A percentile compares a stretch with the other conserved stretches of the same genome.
Conservation (phyloP, 2,113 vertebrate species). For the Channa argus region DNA sequence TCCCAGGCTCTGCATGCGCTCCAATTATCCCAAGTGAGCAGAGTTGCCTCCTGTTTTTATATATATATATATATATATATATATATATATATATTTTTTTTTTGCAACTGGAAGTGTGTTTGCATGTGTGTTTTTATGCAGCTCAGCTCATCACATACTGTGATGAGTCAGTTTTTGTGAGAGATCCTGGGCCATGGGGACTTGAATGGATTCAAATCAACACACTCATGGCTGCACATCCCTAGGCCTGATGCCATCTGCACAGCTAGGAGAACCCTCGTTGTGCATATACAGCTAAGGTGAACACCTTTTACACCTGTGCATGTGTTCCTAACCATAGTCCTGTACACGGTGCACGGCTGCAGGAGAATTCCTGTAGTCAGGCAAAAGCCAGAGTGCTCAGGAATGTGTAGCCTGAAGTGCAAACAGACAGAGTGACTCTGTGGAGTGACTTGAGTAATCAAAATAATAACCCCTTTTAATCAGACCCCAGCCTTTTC, state of each 20-base stretch:
- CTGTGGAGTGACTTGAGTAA: neutral
- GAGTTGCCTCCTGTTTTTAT: constrained; percentile 24
- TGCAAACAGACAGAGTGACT: constrained; percentile 10
- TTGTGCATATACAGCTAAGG: neutral
- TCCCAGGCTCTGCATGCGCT: constrained; percentile 37
- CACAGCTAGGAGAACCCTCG: constrained; percentile 6
- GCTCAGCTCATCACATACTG: constrained; percentile 70
- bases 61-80: too few species aligned
- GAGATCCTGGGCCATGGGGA: constrained; percentile 43
- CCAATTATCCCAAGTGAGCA: constrained; percentile 52
- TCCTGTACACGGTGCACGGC: neutral
- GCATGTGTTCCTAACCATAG: constrained; percentile 14
- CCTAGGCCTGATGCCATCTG: constrained; percentile 37
- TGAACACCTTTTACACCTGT: constrained; percentile 25
- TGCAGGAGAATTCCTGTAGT: constrained; percentile 42
- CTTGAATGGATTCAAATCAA: constrained; percentile 52
- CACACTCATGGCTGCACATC: constrained; percentile 57
- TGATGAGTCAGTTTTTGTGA: constrained; percentile 44
- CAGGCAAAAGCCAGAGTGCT: constrained; percentile 46
- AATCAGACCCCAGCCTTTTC: constrained; percentile 33
- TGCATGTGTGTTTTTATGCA: constrained; percentile 21
- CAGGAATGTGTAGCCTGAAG: constrained; percentile 68
- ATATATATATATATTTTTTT: neutral
- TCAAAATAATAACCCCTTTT: constrained; percentile 23
- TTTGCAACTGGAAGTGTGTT: constrained; percentile 28